Base-by-base conservation (phyloP, 92 coral and sea anemone species). In the Blastomussa wellsi region DNA sequence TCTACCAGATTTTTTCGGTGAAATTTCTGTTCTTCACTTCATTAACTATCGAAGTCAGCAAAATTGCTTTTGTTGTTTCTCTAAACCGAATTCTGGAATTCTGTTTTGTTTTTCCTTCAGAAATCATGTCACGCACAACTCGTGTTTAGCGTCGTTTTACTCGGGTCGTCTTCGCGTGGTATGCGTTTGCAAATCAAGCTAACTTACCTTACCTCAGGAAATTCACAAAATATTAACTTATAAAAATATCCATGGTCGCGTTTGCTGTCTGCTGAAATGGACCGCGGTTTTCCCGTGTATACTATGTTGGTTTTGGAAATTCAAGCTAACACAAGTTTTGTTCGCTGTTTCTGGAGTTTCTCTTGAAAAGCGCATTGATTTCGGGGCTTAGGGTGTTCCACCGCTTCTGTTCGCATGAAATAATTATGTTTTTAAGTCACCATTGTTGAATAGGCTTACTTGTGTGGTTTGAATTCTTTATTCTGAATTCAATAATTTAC, bases 111-210 rank as follows among this genome's bases (percentile, higher is more conserved):
- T 31, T 82, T 53, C 71, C 67, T 70, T 69, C 31, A 13, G 39
- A 81, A 17, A 17, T 41, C 68, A 38, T 74, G 87, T 83, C 87
- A 83, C 87, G 87, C 87, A 83, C 87, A 83, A 16, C 9, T 74
- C 14, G 60, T 17, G n/a, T 32, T 53, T 29, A 38, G 67, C 64
- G 79, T 82, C 72, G 51, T 55, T 48, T n/a, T 82, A 35, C 37
- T 38, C 36, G 13, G 29, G 26, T 5, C 42, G 41, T 72, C 68
- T 80, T 68, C 19, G 2, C n/a, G 9, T 26, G 13, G 17, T 53
- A 8, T 83, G 35, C 51, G 2, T 42, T 20, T 14, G 7, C 47
- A 16, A 14, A 28, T 74, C 36, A 19, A 74, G 4, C 42, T 6
- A 17, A 48, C 42, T 7, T 59, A 33, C 35, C 38, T 51, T 11